Conservation (phyloP, 2,113 vertebrate species). For the Microtus pennsylvanicus region DNA sequence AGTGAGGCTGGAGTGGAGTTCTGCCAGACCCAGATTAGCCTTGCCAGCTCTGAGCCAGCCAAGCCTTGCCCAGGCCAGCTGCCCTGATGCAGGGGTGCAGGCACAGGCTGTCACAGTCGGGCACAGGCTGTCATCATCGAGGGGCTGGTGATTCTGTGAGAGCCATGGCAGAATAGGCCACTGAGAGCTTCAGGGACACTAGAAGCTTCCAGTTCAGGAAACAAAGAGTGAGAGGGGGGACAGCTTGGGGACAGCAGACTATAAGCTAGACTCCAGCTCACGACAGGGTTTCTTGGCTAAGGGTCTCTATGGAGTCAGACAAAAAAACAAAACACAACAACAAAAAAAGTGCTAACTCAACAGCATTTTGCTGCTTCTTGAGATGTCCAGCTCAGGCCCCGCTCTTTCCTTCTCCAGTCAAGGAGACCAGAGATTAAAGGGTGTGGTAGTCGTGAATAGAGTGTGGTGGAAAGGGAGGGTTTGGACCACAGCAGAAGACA, state of each 20-base stretch:
- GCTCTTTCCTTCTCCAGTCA: background rate
- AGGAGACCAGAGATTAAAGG: background rate
- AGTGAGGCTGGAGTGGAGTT: slow-evolving; percentile 59
- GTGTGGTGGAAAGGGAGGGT: background rate
- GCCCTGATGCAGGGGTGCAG: slow-evolving; percentile 51
- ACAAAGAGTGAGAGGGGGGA: slow-evolving; percentile 16
- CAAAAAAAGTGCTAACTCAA: background rate
- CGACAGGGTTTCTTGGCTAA: background rate
- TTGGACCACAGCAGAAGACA: background rate
- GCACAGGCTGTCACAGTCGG: slow-evolving; percentile 68
- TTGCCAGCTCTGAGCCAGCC: slow-evolving; percentile 32
- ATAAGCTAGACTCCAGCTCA: background rate
- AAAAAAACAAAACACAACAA: too few relatives aligned
- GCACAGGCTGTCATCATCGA: slow-evolving; percentile 24
- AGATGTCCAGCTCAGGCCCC: background rate
- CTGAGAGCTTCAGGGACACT: background rate
- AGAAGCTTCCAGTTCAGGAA: background rate
- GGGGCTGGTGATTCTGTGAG: background rate
- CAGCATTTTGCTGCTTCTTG: background rate
- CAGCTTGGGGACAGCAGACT: background rate
- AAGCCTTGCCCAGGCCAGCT: slow-evolving; percentile 69
- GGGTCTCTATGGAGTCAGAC: too few relatives aligned
- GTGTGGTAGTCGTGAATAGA: background rate
- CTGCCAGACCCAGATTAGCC: slow-evolving; percentile 68
- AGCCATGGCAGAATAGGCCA: background rate